Evolutionary conservation across 2,113 vertebrate genomes (phyloP).

Genomic region (Ictalurus furcatus): DNA sequence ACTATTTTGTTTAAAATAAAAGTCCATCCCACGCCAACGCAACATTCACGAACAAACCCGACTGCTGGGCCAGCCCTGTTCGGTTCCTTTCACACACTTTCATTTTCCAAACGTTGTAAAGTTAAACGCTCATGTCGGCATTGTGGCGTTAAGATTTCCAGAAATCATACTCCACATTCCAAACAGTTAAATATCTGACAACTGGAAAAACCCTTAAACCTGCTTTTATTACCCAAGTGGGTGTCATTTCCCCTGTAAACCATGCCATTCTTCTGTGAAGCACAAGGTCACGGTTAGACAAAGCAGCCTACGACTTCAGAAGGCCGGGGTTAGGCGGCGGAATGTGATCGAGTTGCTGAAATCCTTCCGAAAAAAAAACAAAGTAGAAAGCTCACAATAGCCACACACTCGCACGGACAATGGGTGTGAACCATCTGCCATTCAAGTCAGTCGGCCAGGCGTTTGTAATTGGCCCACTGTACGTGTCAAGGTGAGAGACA

Average conservation of each 20-base stretch:
- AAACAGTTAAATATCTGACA: neutral
- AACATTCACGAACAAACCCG: neutral
- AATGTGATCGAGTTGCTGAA: slow-evolving; percentile 55
- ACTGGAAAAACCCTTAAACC: too few relatives aligned
- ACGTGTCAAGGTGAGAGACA: slow-evolving; percentile 46
- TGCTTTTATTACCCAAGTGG: neutral
- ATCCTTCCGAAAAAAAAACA: slow-evolving; percentile 47
- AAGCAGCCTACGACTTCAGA: slow-evolving; percentile 6
- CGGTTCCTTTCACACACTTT: neutral
- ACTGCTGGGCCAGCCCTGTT: neutral
- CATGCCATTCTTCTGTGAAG: neutral
- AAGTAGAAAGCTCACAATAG: slow-evolving; percentile 21
- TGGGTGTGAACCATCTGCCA: slow-evolving; percentile 53
- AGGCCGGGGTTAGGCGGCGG: neutral
- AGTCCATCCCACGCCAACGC: neutral
- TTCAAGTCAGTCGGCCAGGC: slow-evolving; percentile 55
- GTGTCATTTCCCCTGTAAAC: slow-evolving; percentile 3
- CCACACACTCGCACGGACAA: slow-evolving; percentile 37
- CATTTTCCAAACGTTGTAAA: neutral
- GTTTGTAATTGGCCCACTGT: slow-evolving; percentile 53
- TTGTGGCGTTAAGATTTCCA: neutral
- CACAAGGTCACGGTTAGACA: neutral
- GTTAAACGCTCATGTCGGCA: neutral
- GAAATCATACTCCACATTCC: neutral
- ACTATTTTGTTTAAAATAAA: neutral